Percentiles rank a stretch among this genome's conserved stretches.
phyloP scores from a whole-genome alignment of 2,113 vertebrate genomes.

The Crotalus helleri region DNA sequence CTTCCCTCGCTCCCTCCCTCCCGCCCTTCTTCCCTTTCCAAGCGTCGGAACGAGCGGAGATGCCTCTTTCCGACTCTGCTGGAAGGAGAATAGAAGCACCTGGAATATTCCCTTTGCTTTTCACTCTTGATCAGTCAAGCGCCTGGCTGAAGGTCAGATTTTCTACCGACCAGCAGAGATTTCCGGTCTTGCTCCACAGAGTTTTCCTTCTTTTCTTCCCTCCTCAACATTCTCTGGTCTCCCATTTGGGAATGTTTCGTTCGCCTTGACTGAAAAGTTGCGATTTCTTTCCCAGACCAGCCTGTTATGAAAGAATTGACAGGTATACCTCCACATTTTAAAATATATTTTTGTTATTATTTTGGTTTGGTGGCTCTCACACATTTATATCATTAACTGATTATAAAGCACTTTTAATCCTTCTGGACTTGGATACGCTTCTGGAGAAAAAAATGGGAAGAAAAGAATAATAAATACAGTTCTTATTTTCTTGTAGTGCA shows the following conservation, averaged over 20 bases:
- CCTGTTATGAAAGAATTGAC: neutral
- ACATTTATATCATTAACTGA: neutral
- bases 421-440: neutral
- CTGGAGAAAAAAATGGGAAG: neutral
- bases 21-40: slow-evolving; percentile 22
- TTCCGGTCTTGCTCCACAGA: neutral
- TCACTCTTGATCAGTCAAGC: neutral
- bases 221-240: neutral
- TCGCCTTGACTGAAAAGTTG: neutral
- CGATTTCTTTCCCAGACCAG: neutral
- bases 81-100: neutral
- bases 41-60: slow-evolving; percentile 11
- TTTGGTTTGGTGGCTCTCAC: neutral
- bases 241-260: neutral
- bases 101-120: neutral
- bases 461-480: neutral
- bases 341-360: neutral
- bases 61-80: neutral
- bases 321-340: neutral
- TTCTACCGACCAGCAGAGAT: neutral
- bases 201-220: neutral
- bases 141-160: neutral
- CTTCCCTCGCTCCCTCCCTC: slow-evolving; percentile 21
- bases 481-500: neutral
- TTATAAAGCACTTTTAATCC: neutral